Evolutionary conservation across 2,113 vertebrate species (phyloP).

Genomic region (Aleadryas rufinucha): DNA sequence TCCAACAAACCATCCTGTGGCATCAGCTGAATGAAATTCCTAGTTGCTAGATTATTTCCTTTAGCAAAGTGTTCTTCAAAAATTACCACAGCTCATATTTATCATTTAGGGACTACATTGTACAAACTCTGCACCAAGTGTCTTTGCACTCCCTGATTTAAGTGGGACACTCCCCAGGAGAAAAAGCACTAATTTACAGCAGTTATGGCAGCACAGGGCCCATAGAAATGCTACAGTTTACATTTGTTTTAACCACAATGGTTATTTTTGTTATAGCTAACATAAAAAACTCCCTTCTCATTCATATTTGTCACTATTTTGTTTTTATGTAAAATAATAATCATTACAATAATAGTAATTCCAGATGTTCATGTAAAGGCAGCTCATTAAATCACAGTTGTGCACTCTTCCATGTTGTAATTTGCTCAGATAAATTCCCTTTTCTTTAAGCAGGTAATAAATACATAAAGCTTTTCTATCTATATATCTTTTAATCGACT

Average conservation of each 20-base stretch:
- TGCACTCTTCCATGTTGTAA: neutral
- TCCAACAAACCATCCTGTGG: neutral
- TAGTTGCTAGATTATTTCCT: neutral
- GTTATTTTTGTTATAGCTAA: neutral
- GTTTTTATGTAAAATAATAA: conserved; percentile 35
- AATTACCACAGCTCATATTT: neutral
- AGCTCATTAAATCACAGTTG: conserved; percentile 31
- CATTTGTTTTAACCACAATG: neutral
- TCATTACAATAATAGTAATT: neutral
- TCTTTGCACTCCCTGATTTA: neutral
- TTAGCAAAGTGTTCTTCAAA: neutral
- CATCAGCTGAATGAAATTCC: conserved; percentile 16
- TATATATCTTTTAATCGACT: conserved; percentile 66
- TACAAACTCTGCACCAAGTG: neutral
- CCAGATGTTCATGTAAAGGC: conserved; percentile 9
- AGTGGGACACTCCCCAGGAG: conserved; percentile 22
- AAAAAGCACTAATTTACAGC: conserved; percentile 30
- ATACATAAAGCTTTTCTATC: conserved; percentile 42
- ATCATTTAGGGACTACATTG: neutral
- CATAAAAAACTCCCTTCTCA: neutral
- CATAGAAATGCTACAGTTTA: neutral
- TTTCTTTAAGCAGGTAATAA: conserved; percentile 63
- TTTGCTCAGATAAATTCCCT: conserved; percentile 56
- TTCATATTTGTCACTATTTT: neutral
- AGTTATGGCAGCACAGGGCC: neutral